Percentiles rank a stretch among this genome's conserved stretches.
These are phyloP conservation scores for Epinotia demarniana DNA, from an alignment of 2,888 invertebrate species.

Conservation along the genomic window DNA sequence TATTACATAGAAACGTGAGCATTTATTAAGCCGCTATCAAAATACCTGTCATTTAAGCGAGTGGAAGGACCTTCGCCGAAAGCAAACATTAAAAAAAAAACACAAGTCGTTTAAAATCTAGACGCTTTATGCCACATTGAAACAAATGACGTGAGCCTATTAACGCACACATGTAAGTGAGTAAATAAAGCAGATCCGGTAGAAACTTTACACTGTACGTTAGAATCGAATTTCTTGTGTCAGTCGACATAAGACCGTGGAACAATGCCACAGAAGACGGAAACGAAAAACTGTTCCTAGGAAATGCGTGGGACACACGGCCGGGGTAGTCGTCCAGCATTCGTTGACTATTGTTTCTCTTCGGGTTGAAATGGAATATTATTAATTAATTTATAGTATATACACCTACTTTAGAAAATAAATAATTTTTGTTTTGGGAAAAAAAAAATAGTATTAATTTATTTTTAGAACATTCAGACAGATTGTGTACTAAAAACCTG, in stretches of 20 bases:
- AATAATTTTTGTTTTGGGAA: too few species aligned
- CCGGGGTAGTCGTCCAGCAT: neutral
- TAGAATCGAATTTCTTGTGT: conserved; percentile 43
- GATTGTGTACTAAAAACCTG: too few species aligned
- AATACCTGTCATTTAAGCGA: conserved; percentile 25
- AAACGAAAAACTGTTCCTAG: conserved; percentile 44
- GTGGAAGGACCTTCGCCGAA: conserved; percentile 38
- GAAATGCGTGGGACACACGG: conserved; percentile 36
- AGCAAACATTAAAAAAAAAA: conserved; percentile 31
- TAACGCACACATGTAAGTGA: conserved; percentile 24
- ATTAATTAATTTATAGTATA: too few species aligned
- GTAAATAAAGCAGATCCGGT: conserved; percentile 41
- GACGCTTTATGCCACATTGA: conserved; percentile 23
- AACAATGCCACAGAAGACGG: conserved; percentile 45
- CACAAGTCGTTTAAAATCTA: conserved; percentile 26
- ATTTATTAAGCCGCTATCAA: conserved; percentile 28
- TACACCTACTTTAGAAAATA: too few species aligned
- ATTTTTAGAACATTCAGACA: too few species aligned
- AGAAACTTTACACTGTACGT: conserved; percentile 38
- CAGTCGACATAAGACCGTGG: conserved; percentile 30
- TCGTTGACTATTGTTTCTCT: neutral
- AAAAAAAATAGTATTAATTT: too few species aligned
- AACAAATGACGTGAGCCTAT: conserved; percentile 30
- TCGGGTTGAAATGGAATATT: neutral
- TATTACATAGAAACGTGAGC: conserved; percentile 20